Conservation (phyloP, 2,888 invertebrate species). For the Rotaria sp. region DNA sequence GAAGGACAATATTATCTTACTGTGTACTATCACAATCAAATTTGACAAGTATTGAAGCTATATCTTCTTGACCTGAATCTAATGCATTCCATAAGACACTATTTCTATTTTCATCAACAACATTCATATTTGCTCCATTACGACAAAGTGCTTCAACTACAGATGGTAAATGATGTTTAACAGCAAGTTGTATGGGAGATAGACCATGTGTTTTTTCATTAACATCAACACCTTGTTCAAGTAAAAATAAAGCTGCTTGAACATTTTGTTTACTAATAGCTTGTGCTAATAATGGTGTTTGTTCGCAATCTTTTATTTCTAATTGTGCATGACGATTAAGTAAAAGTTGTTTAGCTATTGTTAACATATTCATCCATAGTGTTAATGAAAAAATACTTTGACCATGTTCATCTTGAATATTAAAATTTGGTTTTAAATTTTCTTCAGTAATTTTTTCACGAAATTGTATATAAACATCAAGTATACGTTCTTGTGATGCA, state of each 20-base stretch:
- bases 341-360: conserved; percentile 55
- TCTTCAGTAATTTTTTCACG: conserved; percentile 55
- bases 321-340: conserved; percentile 43
- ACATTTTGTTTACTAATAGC: conserved; percentile 87
- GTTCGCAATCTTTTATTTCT: conserved; percentile 41
- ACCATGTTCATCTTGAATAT: conserved; percentile 71
- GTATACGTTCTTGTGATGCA: conserved; percentile 65
- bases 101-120: conserved; percentile 62
- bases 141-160: conserved; percentile 72
- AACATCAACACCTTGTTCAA: conserved; percentile 79
- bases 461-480: conserved; percentile 67
- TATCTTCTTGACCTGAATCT: conserved; percentile 72
- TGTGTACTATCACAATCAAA: neutral
- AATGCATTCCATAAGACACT: conserved; percentile 84
- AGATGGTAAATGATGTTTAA: conserved; percentile 71
- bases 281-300: conserved; percentile 69
- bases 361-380: conserved; percentile 55
- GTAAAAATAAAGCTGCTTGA: conserved; percentile 83
- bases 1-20: neutral
- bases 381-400: conserved; percentile 77
- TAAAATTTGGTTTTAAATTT: conserved; percentile 59
- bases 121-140: conserved; percentile 75
- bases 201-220: conserved; percentile 64
- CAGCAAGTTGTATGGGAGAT: conserved; percentile 75
- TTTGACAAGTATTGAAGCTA: conserved; percentile 72